Percentiles rank a stretch among this genome's conserved stretches.
phyloP scores from a whole-genome alignment of 2,113 vertebrate genomes.

The Odocoileus hemionus region DNA sequence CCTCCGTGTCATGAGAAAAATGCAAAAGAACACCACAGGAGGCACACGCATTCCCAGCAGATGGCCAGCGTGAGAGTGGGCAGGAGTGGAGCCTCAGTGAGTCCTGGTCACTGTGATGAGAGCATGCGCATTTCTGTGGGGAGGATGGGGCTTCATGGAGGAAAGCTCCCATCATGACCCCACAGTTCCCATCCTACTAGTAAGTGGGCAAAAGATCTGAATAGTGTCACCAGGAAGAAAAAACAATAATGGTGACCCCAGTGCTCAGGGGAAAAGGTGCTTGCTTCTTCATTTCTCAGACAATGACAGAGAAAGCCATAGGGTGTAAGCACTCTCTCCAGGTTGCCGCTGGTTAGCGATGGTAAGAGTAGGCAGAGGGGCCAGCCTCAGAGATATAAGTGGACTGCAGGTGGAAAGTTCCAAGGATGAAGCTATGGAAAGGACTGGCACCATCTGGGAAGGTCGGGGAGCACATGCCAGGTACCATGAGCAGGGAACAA shows the following conservation, averaged over 20 bases:
- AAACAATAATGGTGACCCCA: not conserved
- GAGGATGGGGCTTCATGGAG: not conserved
- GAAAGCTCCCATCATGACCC: not conserved
- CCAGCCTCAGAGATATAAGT: too few relatives aligned
- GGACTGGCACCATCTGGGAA: accelerated
- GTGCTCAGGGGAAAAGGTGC: not conserved
- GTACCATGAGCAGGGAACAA: not conserved
- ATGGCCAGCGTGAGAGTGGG: too few relatives aligned
- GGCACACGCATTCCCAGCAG: too few relatives aligned
- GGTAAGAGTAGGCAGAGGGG: not conserved
- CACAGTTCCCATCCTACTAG: not conserved
- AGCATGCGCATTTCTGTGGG: not conserved
- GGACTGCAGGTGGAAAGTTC: too few relatives aligned
- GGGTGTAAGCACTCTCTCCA: not conserved
- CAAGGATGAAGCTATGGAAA: accelerated
- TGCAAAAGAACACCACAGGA: not conserved
- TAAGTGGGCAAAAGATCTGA: not conserved
- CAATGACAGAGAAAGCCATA: not conserved
- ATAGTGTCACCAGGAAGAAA: not conserved
- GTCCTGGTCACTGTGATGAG: not conserved
- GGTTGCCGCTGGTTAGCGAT: not conserved
- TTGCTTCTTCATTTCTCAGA: not conserved
- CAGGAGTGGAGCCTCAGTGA: too few relatives aligned
- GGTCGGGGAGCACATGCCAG: not conserved
- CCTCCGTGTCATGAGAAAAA: not conserved